phyloP scores from a whole-genome alignment of 2,888 invertebrate genomes.

The Yponomeuta sedellus region DNA sequence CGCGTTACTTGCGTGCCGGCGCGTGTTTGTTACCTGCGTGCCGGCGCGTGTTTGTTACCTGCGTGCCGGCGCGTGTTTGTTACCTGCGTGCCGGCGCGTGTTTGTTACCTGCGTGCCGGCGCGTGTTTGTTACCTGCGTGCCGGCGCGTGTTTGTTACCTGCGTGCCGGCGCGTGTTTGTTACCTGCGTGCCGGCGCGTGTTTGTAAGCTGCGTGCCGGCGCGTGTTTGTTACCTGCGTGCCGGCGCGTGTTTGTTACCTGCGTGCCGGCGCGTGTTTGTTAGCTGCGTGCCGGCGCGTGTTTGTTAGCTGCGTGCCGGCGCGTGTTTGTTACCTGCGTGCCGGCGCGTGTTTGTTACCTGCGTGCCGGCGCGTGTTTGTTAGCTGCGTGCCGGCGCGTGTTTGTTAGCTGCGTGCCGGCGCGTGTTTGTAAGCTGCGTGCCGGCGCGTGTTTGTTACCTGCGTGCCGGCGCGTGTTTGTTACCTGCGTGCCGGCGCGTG shows the following conservation, averaged over 20 bases:
- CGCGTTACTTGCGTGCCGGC: too few relatives aligned
- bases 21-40: too few relatives aligned
- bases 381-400: conserved; percentile 39
- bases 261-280: conserved; percentile 44
- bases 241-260: conserved; percentile 26
- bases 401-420: too few relatives aligned
- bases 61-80: conserved; percentile 41
- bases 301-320: not conserved
- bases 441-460: conserved; percentile 26
- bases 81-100: conserved; percentile 20
- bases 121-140: conserved; percentile 27
- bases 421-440: too few relatives aligned
- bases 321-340: conserved; percentile 29
- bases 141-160: conserved; percentile 26
- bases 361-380: conserved; percentile 24
- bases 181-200: conserved; percentile 20
- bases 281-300: too few relatives aligned
- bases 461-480: conserved; percentile 41
- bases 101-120: conserved; percentile 34
- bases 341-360: conserved; percentile 37
- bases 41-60: conserved; percentile 26
- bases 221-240: conserved; percentile 27
- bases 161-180: conserved; percentile 41
- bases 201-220: conserved; percentile 34
- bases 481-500: conserved; percentile 20